Conservation (phyloP, 2,888 invertebrate genomes). For the Theretra japonica region DNA sequence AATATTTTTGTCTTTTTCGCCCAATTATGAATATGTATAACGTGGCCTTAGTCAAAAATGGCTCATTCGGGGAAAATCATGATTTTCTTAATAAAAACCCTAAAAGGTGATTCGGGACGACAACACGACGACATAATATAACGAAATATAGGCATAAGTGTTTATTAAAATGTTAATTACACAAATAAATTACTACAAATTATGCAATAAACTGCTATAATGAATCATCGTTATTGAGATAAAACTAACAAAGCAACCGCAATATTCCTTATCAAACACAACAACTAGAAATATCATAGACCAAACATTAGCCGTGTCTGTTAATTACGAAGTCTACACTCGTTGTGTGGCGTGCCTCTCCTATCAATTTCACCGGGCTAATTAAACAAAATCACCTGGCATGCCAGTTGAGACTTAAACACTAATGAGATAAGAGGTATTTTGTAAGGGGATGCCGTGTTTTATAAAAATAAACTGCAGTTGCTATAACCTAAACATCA, state of each 20-base stretch:
- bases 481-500: no score
- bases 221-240: not conserved
- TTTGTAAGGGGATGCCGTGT: not conserved
- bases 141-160: not conserved
- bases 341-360: conserved; percentile 49
- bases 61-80: no score
- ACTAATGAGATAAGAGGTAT: not conserved
- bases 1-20: no score
- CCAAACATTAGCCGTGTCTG: not conserved
- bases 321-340: not conserved
- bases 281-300: not conserved
- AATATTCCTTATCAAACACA: not conserved
- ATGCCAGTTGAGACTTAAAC: not conserved
- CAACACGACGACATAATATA: not conserved
- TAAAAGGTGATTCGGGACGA: no score
- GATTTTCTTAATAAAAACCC: no score
- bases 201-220: not conserved
- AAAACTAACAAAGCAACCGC: conserved; percentile 1
- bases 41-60: no score
- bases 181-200: not conserved
- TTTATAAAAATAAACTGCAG: no score
- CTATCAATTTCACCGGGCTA: conserved; percentile 62
- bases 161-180: not conserved
- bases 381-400: conserved; percentile 60
- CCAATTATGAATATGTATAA: no score